Evolutionary conservation across 2,888 invertebrate species (phyloP).

Genomic region (Yponomeuta sedellus): DNA sequence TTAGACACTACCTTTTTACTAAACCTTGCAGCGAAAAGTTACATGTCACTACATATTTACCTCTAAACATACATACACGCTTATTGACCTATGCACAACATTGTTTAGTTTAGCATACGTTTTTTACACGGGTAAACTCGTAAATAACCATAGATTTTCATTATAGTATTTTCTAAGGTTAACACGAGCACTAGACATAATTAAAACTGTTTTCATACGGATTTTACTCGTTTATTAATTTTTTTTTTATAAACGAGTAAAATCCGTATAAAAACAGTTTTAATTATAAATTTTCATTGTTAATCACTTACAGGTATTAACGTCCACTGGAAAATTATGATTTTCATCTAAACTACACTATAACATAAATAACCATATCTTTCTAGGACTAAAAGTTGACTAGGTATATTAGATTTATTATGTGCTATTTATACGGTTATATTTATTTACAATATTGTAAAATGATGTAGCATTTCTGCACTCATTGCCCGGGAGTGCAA

Average conservation of each 20-base stretch:
- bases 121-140: neutral
- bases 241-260: too few relatives aligned
- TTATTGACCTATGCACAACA: constrained; percentile 4
- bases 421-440: neutral
- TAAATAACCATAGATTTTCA: too few relatives aligned
- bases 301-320: too few relatives aligned
- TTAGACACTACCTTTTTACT: constrained; percentile 20
- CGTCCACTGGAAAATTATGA: too few relatives aligned
- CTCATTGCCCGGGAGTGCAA: constrained; percentile 68
- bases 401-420: neutral
- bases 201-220: too few relatives aligned
- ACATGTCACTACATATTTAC: neutral
- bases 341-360: too few relatives aligned
- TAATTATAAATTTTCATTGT: neutral
- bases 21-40: neutral
- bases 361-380: too few relatives aligned
- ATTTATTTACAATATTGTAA: constrained; percentile 11
- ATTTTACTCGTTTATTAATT: too few relatives aligned
- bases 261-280: too few relatives aligned
- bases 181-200: too few relatives aligned
- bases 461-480: constrained; percentile 43
- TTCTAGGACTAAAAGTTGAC: neutral
- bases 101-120: neutral
- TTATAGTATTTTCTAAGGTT: too few relatives aligned
- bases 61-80: neutral